Conservation (phyloP, 2,888 invertebrate genomes). For the Apotomis turbidana region DNA sequence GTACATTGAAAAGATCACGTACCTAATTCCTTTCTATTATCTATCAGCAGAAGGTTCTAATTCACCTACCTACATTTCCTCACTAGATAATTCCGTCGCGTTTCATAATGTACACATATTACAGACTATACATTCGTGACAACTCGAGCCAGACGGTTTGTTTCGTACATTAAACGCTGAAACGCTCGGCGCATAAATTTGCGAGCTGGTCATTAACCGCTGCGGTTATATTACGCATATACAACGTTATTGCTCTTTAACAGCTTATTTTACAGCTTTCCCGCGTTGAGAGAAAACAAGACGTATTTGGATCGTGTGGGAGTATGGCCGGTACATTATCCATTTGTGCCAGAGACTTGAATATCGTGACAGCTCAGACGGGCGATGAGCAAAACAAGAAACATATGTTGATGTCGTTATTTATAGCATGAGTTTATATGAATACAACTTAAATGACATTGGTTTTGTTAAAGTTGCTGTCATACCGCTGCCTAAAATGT, state of each 20-base stretch:
- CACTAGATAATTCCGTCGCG: background rate
- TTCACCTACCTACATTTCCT: too few species aligned
- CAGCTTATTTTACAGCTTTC: constrained; percentile 8
- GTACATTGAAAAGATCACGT: too few species aligned
- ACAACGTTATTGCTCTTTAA: constrained; percentile 12
- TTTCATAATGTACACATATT: background rate
- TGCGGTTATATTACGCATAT: constrained; percentile 24
- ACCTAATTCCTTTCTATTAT: too few species aligned
- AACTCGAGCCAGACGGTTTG: constrained; percentile 4
- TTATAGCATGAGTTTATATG: too few species aligned
- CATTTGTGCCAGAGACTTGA: background rate
- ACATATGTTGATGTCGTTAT: too few species aligned
- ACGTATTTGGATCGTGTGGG: constrained; percentile 9
- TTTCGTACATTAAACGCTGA: constrained; percentile 14
- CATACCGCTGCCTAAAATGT: too few species aligned
- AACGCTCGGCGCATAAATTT: constrained; percentile 10
- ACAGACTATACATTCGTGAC: background rate
- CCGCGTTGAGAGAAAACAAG: constrained; percentile 5
- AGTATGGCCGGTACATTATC: background rate
- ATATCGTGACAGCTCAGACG: background rate
- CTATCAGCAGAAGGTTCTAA: too few species aligned
- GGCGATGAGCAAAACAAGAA: background rate
- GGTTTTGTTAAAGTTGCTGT: too few species aligned
- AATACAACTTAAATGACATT: too few species aligned
- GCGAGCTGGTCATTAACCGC: constrained; percentile 15